Conservation (phyloP, 1,140 invertebrate species). For the Limonius californicus region DNA sequence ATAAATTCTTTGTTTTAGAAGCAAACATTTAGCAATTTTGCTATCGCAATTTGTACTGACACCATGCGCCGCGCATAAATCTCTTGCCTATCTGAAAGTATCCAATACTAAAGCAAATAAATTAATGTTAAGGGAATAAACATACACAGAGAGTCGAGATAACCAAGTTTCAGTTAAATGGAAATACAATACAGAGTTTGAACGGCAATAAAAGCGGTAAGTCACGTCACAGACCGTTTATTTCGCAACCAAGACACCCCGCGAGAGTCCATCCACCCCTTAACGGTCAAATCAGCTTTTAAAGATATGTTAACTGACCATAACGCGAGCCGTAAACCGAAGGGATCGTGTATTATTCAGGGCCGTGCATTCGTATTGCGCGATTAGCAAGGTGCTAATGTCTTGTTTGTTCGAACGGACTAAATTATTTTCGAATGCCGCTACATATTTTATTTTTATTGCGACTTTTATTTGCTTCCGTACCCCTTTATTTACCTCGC, state of each 20-base stretch:
- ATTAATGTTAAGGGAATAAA: too few species aligned
- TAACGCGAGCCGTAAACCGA: conserved; percentile 4
- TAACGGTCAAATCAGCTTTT: conserved; percentile 13
- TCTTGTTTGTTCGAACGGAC: neutral
- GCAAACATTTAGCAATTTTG: too few species aligned
- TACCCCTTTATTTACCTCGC: neutral
- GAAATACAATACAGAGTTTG: conserved; percentile 1
- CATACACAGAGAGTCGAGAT: neutral
- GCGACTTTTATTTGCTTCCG: neutral
- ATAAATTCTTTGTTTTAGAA: too few species aligned
- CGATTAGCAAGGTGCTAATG: neutral
- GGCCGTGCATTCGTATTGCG: neutral
- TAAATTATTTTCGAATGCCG: neutral
- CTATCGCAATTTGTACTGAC: too few species aligned
- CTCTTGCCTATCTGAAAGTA: too few species aligned
- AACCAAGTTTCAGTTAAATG: neutral
- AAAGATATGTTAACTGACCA: conserved; percentile 15
- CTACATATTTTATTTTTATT: neutral
- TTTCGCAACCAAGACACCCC: neutral
- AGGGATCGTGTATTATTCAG: conserved; percentile 7
- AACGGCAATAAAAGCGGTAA: conserved; percentile 6
- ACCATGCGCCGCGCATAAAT: too few species aligned
- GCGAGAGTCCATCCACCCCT: conserved; percentile 6
- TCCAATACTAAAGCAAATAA: too few species aligned
- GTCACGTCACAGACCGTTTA: conserved; percentile 9